phyloP scores from a whole-genome alignment of 2,888 invertebrate species.

The Syritta pipiens region DNA sequence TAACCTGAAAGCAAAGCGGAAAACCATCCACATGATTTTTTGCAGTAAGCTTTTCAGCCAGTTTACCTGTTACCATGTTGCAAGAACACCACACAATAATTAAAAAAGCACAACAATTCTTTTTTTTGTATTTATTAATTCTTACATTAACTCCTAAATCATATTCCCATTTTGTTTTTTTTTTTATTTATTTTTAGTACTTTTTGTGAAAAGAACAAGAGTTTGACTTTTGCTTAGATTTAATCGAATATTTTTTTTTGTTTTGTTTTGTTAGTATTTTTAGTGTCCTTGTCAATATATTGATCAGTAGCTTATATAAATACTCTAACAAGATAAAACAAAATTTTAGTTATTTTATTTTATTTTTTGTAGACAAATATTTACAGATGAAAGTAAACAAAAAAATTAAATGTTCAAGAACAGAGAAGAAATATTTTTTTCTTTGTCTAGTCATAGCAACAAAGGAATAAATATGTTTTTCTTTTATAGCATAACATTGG shows the following conservation, averaged over 20 bases:
- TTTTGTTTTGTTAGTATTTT: constrained; percentile 23
- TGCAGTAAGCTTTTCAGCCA: no score
- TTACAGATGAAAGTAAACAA: constrained; percentile 40
- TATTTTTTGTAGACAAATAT: constrained; percentile 38
- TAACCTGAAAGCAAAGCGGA: no score
- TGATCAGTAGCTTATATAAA: constrained; percentile 47
- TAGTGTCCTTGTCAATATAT: constrained; percentile 34
- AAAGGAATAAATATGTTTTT: constrained; percentile 20
- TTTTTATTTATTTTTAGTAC: constrained; percentile 26
- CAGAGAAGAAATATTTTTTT: neutral
- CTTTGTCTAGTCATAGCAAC: constrained; percentile 26
- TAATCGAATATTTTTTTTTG: constrained; percentile 28
- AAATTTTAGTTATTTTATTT: constrained; percentile 40
- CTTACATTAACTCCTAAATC: constrained; percentile 44
- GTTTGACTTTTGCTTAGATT: constrained; percentile 36
- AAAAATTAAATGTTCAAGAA: no score
- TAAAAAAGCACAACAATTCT: constrained; percentile 1
- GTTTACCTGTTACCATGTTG: no score
- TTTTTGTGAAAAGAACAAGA: constrained; percentile 58
- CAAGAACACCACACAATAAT: no score
- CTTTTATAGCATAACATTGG: constrained; percentile 25
- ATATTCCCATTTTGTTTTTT: constrained; percentile 46
- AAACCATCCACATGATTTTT: no score
- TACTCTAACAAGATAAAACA: constrained; percentile 61
- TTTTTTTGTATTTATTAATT: constrained; percentile 58